Percentiles rank a stretch among this genome's conserved stretches.
phyloP scores from a whole-genome alignment of 2,888 invertebrate genomes.

The Coelopa pilipes region DNA sequence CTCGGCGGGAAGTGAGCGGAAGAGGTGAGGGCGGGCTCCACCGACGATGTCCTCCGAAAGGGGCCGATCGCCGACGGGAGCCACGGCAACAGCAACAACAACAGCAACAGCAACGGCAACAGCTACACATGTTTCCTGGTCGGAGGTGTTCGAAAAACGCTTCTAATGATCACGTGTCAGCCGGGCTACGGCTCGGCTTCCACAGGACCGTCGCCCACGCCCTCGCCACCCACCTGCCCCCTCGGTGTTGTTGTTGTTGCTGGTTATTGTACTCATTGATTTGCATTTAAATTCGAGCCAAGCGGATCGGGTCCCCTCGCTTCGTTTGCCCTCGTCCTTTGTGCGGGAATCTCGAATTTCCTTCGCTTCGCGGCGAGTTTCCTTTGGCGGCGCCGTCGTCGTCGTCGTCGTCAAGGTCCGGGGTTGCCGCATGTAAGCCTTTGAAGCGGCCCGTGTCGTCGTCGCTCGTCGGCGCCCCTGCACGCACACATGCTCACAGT shows the following conservation, averaged over 20 bases:
- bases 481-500: too few relatives aligned
- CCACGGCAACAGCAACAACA: too few relatives aligned
- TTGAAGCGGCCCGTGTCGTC: too few relatives aligned
- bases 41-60: neutral
- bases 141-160: conserved; percentile 24
- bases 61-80: too few relatives aligned
- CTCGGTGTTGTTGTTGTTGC: neutral
- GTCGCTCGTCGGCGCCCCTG: neutral
- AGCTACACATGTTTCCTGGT: conserved; percentile 27
- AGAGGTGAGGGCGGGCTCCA: neutral
- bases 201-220: too few relatives aligned
- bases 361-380: neutral
- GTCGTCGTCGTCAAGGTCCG: neutral
- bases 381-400: neutral
- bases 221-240: too few relatives aligned
- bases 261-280: conserved; percentile 8
- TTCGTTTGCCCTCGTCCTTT: conserved; percentile 1
- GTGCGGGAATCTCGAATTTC: conserved; percentile 2
- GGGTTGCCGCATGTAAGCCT: neutral
- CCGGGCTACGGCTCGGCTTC: conserved; percentile 9
- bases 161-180: conserved; percentile 25
- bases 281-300: conserved; percentile 26
- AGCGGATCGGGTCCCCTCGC: neutral
- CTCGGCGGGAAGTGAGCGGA: neutral
- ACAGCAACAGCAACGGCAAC: neutral